Conservation (phyloP, 2,797 vertebrate genomes). For the Parauchenoglanis punctatus region DNA sequence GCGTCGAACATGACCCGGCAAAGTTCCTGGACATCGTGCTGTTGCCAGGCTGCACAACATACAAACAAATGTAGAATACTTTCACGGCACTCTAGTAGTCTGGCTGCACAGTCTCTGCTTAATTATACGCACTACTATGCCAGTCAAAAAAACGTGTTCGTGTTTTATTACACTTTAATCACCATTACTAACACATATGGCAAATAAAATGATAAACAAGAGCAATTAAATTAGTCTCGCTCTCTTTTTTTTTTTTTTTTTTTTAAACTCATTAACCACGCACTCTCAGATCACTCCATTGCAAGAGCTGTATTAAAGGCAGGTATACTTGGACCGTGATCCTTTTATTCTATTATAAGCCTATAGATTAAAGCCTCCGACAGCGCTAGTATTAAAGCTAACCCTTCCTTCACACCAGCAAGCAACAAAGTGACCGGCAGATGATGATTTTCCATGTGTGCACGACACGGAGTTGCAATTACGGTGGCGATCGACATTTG, state of each 20-base stretch:
- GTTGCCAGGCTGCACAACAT: conserved; percentile 90
- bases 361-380: neutral
- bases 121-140: neutral
- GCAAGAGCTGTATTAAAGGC: neutral
- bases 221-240: neutral
- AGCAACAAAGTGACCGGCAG: neutral
- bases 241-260: too few species aligned
- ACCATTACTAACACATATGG: neutral
- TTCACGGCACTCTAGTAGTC: conserved; percentile 3
- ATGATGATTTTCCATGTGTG: neutral
- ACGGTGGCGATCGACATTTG: neutral
- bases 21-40: conserved; percentile 97
- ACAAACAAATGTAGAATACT: conserved; percentile 29
- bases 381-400: neutral
- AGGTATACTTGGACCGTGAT: neutral
- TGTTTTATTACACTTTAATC: neutral
- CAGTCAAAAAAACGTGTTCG: neutral
- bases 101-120: neutral
- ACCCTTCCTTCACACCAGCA: neutral
- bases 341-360: neutral
- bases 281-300: neutral
- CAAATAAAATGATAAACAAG: neutral
- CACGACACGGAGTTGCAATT: too few species aligned
- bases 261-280: neutral
- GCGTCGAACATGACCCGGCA: conserved; percentile 99